Base-by-base conservation (phyloP, 2,797 vertebrate genomes). In the Carduelis carduelis region DNA sequence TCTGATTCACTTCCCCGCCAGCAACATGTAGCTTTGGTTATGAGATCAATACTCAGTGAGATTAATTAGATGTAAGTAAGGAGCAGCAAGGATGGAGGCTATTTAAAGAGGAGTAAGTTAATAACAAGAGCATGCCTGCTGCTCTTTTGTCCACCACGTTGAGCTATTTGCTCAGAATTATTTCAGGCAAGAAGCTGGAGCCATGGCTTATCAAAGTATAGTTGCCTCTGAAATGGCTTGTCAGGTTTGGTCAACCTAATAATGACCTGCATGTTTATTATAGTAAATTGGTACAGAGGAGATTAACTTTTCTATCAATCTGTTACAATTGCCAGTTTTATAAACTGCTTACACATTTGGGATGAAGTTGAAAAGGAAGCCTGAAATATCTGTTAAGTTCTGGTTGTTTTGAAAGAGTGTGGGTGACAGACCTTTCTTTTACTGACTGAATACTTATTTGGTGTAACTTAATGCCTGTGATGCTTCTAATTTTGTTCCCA, bases 41-140 rank as follows among this genome's bases (percentile, higher is more conserved):
- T 47, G 81, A 92, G 76, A 91, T 89, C 84, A 78, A 56, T 93
- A 56, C 68, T 66, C 65, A 49, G 53, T 64, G 81, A 94, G 85
- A 83, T 94, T 78, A 93, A 93, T 84, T 71, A 84, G 72, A 55
- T 80, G 72, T 56, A 6, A 90, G 61, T 70, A 87, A 89, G 64
- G 59, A 83, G 13, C 22, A 85, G 66, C 52, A 55, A 92, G 95
- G 61, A 83, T 68, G 64, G 82, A 83, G 69, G 37, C 68, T 94
- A 23, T 80, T 89, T 87, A 47, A 76, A 77, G 59, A 85, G 52
- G 75, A 63, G 8, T 59, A 49, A 69, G 60, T 93, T 94, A 69
- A 83, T 72, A 84, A 43, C 8, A 41, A 41, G 79, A 57, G 47
- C 19, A 15, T 66, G 43, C 34, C 53, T 80, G 68, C 89, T 89